Evolutionary conservation across 2,113 vertebrate species (phyloP).

Genomic region (Synchiropus splendidus): DNA sequence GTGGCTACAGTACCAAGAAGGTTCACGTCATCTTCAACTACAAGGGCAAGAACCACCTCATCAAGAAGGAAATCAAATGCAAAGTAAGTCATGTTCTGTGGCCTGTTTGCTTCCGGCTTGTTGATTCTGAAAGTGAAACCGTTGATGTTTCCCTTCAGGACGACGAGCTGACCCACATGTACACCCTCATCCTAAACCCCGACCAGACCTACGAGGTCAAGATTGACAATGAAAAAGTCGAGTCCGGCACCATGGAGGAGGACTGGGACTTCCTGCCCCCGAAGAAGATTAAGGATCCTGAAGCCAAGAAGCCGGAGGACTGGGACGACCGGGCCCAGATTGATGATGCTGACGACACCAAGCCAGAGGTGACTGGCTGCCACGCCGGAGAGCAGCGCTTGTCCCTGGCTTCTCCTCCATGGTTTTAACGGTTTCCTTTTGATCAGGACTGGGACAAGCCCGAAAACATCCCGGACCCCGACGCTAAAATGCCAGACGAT

Average conservation of each 20-base stretch:
- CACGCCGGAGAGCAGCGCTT: not conserved
- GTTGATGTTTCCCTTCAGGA: constrained; percentile 48
- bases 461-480: constrained; percentile 72
- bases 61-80: constrained; percentile 80
- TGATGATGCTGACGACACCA: constrained; percentile 57
- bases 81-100: constrained; percentile 61
- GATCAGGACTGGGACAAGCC: constrained; percentile 76
- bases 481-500: constrained; percentile 72
- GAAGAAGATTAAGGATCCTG: constrained; percentile 66
- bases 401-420: not conserved
- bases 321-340: constrained; percentile 67
- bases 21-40: constrained; percentile 85
- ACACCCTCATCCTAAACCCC: constrained; percentile 75
- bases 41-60: constrained; percentile 78
- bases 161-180: constrained; percentile 75
- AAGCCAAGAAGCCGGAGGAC: constrained; percentile 62
- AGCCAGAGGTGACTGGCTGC: constrained; percentile 59
- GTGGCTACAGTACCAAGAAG: constrained; percentile 83
- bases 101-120: not conserved
- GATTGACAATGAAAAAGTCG: constrained; percentile 70
- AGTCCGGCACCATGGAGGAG: constrained; percentile 72
- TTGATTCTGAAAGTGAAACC: not conserved
- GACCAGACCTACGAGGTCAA: constrained; percentile 78
- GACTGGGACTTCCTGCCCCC: constrained; percentile 76
- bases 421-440: not conserved